A percentile compares a stretch with the other conserved stretches of the same genome.
Evolutionary conservation across 2,113 vertebrate species (phyloP).

Genomic region (Scopus umbretta): DNA sequence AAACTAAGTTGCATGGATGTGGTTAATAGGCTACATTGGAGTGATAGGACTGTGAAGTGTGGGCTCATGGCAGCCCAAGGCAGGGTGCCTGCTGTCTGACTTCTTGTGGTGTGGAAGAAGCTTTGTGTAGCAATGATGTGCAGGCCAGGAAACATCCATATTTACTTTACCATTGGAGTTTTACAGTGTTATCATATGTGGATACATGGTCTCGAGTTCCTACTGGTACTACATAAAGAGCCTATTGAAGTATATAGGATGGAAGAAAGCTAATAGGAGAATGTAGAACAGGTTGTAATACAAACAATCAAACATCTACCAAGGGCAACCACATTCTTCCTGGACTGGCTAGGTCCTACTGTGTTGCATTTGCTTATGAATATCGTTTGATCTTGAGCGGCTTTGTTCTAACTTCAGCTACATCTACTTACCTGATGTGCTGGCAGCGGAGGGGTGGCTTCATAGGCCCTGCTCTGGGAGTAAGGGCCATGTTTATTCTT

Average conservation of each 20-base stretch:
- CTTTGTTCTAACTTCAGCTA: background rate
- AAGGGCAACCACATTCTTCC: background rate
- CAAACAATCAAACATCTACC: background rate
- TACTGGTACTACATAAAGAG: background rate
- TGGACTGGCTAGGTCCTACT: background rate
- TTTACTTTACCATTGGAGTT: background rate
- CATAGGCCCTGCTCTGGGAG: background rate
- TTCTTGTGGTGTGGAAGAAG: background rate
- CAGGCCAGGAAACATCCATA: background rate
- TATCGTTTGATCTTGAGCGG: accelerated
- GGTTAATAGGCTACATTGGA: background rate
- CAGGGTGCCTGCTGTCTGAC: background rate
- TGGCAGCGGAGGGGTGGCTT: background rate
- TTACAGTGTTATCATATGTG: background rate
- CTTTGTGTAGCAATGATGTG: background rate
- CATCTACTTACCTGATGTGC: background rate
- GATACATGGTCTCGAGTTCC: background rate
- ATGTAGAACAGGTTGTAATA: background rate
- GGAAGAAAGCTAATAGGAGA: background rate
- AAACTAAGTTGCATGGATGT: background rate
- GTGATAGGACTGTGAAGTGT: background rate
- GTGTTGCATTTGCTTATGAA: background rate
- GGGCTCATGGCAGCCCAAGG: background rate
- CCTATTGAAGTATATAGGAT: background rate
- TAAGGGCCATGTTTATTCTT: background rate